phyloP scores from a whole-genome alignment of 2,888 invertebrate genomes.

The Yponomeuta evonymella region DNA sequence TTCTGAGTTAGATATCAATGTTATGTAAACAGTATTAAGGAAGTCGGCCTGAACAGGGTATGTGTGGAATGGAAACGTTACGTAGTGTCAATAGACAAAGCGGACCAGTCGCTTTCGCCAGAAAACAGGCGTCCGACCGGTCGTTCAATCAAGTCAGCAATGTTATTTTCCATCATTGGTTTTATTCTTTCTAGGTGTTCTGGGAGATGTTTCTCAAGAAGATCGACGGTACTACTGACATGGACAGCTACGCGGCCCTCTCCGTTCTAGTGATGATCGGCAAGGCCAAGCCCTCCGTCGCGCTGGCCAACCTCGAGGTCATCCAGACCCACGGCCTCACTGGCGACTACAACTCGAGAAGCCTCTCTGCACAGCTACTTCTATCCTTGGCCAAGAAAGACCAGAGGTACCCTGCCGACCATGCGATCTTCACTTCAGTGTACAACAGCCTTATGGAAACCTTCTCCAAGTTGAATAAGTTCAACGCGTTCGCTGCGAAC shows the following conservation, averaged over 20 bases:
- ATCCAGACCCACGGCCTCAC: conserved; percentile 84
- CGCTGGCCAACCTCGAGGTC: conserved; percentile 82
- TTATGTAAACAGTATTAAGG: no score
- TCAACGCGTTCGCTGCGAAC: conserved; percentile 68
- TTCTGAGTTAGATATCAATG: conserved; percentile 1
- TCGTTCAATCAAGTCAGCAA: neutral
- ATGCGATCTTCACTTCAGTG: conserved; percentile 50
- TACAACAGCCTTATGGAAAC: conserved; percentile 60
- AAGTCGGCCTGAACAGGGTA: conserved; percentile 5
- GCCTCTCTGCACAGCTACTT: conserved; percentile 53
- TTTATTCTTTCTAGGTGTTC: conserved; percentile 74
- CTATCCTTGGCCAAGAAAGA: conserved; percentile 49
- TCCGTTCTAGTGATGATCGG: conserved; percentile 85
- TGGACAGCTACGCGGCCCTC: conserved; percentile 84
- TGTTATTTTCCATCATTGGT: neutral
- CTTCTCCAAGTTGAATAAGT: conserved; percentile 65
- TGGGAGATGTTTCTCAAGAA: conserved; percentile 91
- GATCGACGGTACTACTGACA: conserved; percentile 79
- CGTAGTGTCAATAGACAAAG: no score
- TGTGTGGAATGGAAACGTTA: no score
- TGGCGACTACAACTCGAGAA: conserved; percentile 57
- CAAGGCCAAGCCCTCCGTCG: conserved; percentile 76
- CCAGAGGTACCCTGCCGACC: conserved; percentile 58
- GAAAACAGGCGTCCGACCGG: no score
- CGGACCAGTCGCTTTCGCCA: no score